Evolutionary conservation across 2,113 vertebrate species (phyloP).

Genomic region (Hassar affinis): DNA sequence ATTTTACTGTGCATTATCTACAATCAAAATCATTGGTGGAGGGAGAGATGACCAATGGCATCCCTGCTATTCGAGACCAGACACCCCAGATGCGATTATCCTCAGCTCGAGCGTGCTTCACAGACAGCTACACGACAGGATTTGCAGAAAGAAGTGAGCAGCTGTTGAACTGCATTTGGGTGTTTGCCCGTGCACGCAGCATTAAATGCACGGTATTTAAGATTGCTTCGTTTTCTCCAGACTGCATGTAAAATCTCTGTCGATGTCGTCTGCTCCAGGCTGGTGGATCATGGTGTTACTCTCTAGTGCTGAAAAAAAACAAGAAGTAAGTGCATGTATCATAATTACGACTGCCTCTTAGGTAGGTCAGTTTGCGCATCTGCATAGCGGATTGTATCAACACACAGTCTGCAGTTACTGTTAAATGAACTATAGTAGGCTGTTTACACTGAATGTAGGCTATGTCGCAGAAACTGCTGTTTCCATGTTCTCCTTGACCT

Average conservation of each 20-base stretch:
- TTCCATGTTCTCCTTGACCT: conserved; percentile 24
- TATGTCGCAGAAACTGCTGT: conserved; percentile 6
- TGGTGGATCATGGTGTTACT: neutral
- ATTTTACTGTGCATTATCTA: neutral
- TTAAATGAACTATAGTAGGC: no score
- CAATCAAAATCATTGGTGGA: conserved; percentile 9
- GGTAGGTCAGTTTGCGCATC: neutral
- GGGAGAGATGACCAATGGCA: conserved; percentile 58
- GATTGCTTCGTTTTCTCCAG: neutral
- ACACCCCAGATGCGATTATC: conserved; percentile 57
- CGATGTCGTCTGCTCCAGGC: neutral
- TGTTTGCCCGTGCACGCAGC: neutral
- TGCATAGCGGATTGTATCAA: neutral
- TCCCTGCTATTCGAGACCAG: conserved; percentile 63
- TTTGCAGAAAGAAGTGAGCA: neutral
- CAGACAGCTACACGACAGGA: neutral
- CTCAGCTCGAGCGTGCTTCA: neutral
- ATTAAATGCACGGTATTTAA: neutral
- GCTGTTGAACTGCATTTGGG: neutral
- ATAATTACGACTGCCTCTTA: neutral
- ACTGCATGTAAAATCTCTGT: neutral
- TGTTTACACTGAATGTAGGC: neutral
- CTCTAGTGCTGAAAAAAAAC: neutral
- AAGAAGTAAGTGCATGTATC: conserved; percentile 9
- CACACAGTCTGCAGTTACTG: neutral